phyloP scores from a whole-genome alignment of 2,113 vertebrate species.

The Cygnus buccinator region DNA sequence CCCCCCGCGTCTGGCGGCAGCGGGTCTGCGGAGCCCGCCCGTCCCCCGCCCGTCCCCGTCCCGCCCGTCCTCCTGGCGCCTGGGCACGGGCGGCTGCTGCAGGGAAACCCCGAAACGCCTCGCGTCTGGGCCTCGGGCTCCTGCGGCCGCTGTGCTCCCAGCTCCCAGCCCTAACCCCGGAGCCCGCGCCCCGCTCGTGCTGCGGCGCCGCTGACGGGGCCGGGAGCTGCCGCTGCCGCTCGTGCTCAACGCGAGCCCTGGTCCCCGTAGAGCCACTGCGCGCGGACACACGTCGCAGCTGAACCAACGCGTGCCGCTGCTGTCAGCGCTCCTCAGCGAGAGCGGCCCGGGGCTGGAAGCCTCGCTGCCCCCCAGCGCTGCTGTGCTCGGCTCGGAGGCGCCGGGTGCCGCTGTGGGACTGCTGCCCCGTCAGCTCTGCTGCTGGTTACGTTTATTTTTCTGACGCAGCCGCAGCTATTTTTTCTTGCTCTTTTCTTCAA shows the following conservation, averaged over 20 bases:
- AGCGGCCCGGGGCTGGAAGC: not conserved
- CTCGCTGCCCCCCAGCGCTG: accelerated
- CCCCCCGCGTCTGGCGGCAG: not conserved
- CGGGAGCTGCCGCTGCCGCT: too few species aligned
- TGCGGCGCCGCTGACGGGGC: too few species aligned
- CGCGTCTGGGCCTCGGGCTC: too few species aligned
- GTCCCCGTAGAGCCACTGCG: too few species aligned
- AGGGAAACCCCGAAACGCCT: not conserved
- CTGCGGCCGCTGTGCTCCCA: too few species aligned
- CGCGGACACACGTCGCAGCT: accelerated
- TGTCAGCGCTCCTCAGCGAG: not conserved
- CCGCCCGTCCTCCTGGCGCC: accelerated
- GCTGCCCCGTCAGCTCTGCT: not conserved
- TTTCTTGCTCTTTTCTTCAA: not conserved
- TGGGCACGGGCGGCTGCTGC: not conserved
- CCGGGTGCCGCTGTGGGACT: accelerated
- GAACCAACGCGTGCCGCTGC: accelerated
- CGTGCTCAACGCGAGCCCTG: too few species aligned
- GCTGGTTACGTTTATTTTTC: accelerated
- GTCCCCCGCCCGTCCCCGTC: not conserved
- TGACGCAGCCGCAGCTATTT: not conserved
- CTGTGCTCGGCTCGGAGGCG: accelerated
- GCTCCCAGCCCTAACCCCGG: too few species aligned
- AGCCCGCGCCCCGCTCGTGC: not conserved
- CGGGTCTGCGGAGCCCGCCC: not conserved